Conservation (phyloP, 2,113 vertebrate species). For the Pseudolaguvia tuberculata region DNA sequence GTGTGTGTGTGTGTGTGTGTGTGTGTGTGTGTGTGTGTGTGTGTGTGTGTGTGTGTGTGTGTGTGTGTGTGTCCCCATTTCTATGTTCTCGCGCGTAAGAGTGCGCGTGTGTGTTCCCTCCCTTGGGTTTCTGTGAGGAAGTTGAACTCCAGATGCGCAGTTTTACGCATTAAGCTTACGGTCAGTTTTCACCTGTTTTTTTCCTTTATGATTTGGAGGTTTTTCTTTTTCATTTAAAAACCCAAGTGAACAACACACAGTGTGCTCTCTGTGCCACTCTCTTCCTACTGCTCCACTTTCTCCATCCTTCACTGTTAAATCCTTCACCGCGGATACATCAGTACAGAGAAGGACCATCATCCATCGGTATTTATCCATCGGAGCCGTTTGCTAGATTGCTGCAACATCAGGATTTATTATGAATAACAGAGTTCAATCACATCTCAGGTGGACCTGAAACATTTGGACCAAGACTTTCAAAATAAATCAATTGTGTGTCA, state of each 20-base stretch:
- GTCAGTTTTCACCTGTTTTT: constrained; percentile 39
- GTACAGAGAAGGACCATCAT: background rate
- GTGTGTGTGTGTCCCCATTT: background rate
- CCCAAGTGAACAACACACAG: constrained; percentile 64
- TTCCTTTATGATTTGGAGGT: constrained; percentile 9
- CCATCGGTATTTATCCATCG: background rate
- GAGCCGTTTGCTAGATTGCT: no score
- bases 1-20: no score
- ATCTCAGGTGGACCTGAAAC: constrained; percentile 47
- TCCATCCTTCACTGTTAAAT: constrained; percentile 36
- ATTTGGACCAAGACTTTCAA: background rate
- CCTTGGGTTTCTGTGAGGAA: constrained; percentile 21
- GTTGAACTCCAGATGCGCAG: constrained; percentile 43
- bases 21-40: no score
- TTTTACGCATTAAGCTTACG: constrained; percentile 6
- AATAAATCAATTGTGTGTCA: constrained; percentile 44
- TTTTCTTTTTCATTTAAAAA: constrained; percentile 58
- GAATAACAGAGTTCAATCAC: background rate
- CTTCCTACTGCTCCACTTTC: constrained; percentile 52
- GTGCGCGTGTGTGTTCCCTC: constrained; percentile 15
- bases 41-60: background rate
- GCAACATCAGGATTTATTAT: no score
- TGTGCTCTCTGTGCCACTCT: constrained; percentile 45
- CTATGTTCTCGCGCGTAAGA: background rate
- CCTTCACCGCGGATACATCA: background rate